Percentiles rank a stretch among this genome's conserved stretches.
Conservation (phyloP, 2,113 vertebrate species). For the Hippopotamus amphibius region DNA sequence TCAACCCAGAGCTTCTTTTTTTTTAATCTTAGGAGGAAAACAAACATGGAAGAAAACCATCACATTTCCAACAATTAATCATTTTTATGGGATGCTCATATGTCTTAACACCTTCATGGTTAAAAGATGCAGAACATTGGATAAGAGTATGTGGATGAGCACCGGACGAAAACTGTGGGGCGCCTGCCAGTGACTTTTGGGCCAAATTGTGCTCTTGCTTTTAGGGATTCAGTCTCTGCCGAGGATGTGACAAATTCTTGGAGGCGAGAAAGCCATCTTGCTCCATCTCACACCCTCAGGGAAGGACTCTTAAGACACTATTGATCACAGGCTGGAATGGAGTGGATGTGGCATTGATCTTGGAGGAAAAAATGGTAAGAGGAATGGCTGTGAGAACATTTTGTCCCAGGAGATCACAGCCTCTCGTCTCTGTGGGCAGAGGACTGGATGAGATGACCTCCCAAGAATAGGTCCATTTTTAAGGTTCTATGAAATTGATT, state of each 20-base stretch:
- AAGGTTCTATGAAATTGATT: conserved; percentile 31
- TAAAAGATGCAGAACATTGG: conserved; percentile 73
- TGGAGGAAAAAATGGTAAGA: not conserved
- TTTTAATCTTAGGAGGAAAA: not conserved
- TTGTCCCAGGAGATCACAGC: conserved; percentile 13
- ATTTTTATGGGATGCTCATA: conserved; percentile 63
- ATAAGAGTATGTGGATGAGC: conserved; percentile 76
- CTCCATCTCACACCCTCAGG: not conserved
- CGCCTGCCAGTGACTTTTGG: conserved; percentile 72
- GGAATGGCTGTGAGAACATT: conserved; percentile 18
- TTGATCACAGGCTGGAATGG: not conserved
- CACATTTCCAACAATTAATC: conserved; percentile 71
- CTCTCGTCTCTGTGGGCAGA: conserved; percentile 26
- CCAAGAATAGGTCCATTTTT: conserved; percentile 13
- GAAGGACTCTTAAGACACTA: conserved; percentile 24
- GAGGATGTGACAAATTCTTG: conserved; percentile 27
- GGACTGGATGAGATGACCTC: not conserved
- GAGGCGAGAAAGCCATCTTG: conserved; percentile 42
- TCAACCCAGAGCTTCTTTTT: conserved; percentile 54
- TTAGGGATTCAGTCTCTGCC: conserved; percentile 60
- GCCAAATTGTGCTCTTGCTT: conserved; percentile 64
- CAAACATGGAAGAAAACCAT: conserved; percentile 65
- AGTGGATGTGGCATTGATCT: conserved; percentile 17
- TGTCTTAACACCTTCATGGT: conserved; percentile 72
- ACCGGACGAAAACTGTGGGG: conserved; percentile 62